Base-by-base conservation (phyloP, 2,797 vertebrate species). In the Buphagus erythrorhynchus region DNA sequence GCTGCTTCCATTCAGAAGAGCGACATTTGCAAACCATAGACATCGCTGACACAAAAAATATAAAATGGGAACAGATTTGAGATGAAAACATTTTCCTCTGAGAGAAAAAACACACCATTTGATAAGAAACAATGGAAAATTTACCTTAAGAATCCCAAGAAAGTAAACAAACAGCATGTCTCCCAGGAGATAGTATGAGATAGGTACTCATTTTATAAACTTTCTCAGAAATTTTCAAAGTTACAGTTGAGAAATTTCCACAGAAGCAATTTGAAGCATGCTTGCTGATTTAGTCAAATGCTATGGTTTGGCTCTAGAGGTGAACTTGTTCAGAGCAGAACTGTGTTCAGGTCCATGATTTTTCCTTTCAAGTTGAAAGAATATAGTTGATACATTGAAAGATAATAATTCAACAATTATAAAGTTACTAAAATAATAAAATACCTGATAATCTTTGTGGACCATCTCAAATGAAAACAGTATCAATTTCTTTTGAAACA, bases 341-440 rank as follows among this genome's bases (percentile, higher is more conserved):
- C 49, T 54, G 54, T n/a, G 26, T 68, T 80, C 69, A 33, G 21
- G 57, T 66, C 51, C 31, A 9, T 22, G 6, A 31, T 31, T 66
- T 88, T 87, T 75, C 81, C 91, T 89, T 83, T 84, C 52, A 84
- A 86, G 63, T 90, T 83, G 62, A 46, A 92, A 88, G 83, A 40
- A 24, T 42, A 38, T 5, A 83, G 82, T 43, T 86, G 85, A 73
- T 86, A 82, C 59, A 84, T 36, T 86, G 71, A 86, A 93, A 93
- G 73, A 94, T 66, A 96, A 86, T 46, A 91, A 90, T 88, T 59
- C 51, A 86, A 90, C 82, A 94, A 84, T 90, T 90, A 93, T 93
- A 86, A 91, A 84, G 73, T 96, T 90, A 78, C 93, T 84, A 93
- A 95, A 45, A 94, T 86, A 95, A 95, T 71, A 95, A 95, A 95